phyloP scores from a whole-genome alignment of 2,888 invertebrate genomes.

The Resseliella maxima region DNA sequence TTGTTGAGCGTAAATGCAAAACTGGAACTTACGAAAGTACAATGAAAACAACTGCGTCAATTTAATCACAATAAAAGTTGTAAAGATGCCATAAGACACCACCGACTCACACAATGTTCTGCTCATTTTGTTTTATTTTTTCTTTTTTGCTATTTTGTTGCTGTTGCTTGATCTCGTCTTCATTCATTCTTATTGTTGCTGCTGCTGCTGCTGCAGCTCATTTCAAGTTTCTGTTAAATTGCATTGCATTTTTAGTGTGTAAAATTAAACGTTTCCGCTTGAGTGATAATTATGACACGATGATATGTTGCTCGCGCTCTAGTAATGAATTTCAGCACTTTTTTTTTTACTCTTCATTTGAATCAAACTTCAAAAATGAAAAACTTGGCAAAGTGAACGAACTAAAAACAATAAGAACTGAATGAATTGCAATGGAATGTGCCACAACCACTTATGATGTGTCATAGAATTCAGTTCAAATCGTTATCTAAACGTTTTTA shows the following conservation, averaged over 20 bases:
- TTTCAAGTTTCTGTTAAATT: neutral
- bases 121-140: conserved; percentile 4
- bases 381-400: neutral
- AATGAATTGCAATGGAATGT: conserved; percentile 28
- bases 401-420: neutral
- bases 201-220: neutral
- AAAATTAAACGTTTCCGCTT: conserved; percentile 53
- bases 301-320: conserved; percentile 47
- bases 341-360: neutral
- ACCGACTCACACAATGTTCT: neutral
- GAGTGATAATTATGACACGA: conserved; percentile 51
- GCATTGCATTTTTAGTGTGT: conserved; percentile 37
- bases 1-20: neutral
- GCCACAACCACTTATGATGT: neutral
- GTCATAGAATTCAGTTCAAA: conserved; percentile 3
- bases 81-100: conserved; percentile 26
- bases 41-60: conserved; percentile 7
- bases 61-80: conserved; percentile 20
- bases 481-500: neutral
- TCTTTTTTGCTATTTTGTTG: conserved; percentile 5
- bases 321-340: conserved; percentile 26
- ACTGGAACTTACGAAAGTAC: conserved; percentile 21
- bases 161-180: neutral
- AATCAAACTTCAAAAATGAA: neutral
- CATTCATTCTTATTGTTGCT: neutral